phyloP scores from a whole-genome alignment of 2,888 invertebrate species.

The Dolichopus griseipennis region DNA sequence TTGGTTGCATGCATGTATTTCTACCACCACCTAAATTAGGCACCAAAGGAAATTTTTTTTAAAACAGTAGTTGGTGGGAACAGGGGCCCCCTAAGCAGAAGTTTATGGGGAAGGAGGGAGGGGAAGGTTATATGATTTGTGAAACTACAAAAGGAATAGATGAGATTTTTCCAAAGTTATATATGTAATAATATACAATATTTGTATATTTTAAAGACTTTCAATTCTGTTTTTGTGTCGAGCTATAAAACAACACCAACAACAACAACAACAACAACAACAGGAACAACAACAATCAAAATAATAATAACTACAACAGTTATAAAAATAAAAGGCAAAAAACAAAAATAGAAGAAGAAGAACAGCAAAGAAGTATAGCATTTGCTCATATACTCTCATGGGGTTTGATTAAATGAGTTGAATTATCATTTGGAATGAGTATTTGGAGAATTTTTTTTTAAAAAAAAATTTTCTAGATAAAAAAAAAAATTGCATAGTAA shows the following conservation, averaged over 20 bases:
- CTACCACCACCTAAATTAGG: no score
- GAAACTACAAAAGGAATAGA: not conserved
- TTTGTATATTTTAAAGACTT: not conserved
- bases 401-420: not conserved
- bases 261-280: not conserved
- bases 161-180: not conserved
- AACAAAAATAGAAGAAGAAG: not conserved
- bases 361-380: not conserved
- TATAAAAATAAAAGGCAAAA: not conserved
- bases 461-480: not conserved
- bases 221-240: not conserved
- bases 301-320: not conserved
- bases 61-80: no score
- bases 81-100: no score
- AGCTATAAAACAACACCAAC: not conserved
- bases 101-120: no score
- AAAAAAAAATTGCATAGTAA: not conserved
- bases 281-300: not conserved
- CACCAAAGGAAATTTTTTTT: no score
- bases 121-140: no score
- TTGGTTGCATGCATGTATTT: no score
- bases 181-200: no score
- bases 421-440: slow-evolving; percentile 4
- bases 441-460: not conserved
- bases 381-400: not conserved